These are phyloP conservation scores for Macrochelys suwanniensis DNA, from an alignment of 2,797 vertebrate genomes.

Conservation along the genomic window DNA sequence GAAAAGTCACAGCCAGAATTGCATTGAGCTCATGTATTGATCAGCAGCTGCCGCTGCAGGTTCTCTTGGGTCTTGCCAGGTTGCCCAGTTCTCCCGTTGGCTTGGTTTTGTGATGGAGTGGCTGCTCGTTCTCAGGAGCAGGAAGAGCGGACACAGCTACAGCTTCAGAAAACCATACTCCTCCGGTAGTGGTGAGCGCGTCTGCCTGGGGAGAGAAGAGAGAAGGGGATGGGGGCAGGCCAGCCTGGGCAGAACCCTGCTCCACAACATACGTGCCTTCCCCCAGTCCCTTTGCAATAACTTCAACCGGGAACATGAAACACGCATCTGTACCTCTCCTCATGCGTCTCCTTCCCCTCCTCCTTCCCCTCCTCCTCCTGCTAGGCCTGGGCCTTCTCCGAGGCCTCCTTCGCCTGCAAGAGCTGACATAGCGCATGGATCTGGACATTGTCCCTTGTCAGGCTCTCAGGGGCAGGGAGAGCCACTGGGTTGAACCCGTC, in stretches of 20 bases:
- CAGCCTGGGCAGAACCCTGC: too few relatives aligned
- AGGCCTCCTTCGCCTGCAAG: neutral
- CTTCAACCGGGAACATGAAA: neutral
- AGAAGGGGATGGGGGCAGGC: neutral
- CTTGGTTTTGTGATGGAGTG: neutral
- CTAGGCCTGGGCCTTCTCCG: neutral
- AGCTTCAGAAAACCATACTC: neutral
- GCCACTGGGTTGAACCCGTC: neutral
- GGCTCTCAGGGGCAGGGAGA: neutral
- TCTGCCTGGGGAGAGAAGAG: neutral
- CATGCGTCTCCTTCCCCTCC: neutral
- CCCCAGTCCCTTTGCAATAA: too few relatives aligned
- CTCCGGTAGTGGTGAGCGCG: neutral
- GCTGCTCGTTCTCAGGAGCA: neutral
- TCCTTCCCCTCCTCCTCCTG: neutral
- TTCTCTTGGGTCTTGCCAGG: neutral
- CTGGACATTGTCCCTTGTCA: neutral
- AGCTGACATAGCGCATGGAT: neutral
- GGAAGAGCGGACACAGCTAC: neutral
- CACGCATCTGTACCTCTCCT: neutral
- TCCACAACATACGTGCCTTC: too few relatives aligned
- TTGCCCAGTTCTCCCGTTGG: neutral
- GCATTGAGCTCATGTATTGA: neutral
- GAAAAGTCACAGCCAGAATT: neutral
- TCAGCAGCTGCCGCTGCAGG: neutral